phyloP scores from a whole-genome alignment of 2,888 invertebrate genomes.

The Leucophenga maculata region DNA sequence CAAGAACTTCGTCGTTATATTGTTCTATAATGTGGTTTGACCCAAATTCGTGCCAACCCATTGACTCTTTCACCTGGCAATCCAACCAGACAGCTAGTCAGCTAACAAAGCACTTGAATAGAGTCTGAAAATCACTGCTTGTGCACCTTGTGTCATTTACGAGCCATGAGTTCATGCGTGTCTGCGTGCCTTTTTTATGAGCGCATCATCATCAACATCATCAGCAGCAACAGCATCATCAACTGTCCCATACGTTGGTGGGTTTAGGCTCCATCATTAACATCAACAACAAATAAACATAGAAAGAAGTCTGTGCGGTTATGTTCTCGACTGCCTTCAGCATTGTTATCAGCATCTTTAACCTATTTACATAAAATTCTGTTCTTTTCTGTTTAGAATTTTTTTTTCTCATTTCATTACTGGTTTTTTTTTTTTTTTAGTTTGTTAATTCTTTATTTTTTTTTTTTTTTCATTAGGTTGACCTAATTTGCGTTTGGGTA shows the following conservation, averaged over 20 bases:
- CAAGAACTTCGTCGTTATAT: slow-evolving; percentile 6
- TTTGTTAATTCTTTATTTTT: slow-evolving; percentile 31
- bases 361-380: slow-evolving; percentile 41
- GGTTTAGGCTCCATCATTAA: slow-evolving; percentile 5
- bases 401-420: slow-evolving; percentile 23
- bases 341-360: slow-evolving; percentile 48
- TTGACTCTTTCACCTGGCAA: slow-evolving; percentile 47
- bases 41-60: slow-evolving; percentile 50
- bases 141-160: slow-evolving; percentile 43
- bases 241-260: neutral
- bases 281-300: neutral
- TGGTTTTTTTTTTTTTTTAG: slow-evolving; percentile 37
- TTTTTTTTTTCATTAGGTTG: slow-evolving; percentile 60
- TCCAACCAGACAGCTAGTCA: too few species aligned
- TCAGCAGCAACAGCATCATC: slow-evolving; percentile 16
- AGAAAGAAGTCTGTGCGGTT: too few species aligned
- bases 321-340: neutral
- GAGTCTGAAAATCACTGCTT: too few species aligned
- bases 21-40: slow-evolving; percentile 39
- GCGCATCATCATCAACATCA: slow-evolving; percentile 10
- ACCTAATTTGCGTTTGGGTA: slow-evolving; percentile 49
- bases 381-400: neutral
- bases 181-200: slow-evolving; percentile 13
- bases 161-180: slow-evolving; percentile 26
- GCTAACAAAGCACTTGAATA: too few species aligned